These are phyloP conservation scores for Pyralis farinalis DNA, from an alignment of 2,888 invertebrate species.

Conservation along the genomic window DNA sequence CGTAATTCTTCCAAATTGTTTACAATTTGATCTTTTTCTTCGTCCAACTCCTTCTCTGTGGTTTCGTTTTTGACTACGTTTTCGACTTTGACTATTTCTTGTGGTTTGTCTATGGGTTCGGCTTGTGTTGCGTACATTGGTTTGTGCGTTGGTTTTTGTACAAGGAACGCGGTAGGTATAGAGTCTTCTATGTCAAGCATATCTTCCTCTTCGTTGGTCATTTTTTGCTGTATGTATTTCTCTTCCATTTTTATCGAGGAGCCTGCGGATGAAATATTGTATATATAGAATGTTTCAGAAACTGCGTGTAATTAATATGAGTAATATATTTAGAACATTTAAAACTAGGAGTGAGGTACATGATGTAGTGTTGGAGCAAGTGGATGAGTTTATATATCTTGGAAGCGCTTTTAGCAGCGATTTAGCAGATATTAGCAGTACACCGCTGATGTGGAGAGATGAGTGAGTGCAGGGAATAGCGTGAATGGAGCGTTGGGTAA, in stretches of 20 bases:
- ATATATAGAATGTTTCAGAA: no score
- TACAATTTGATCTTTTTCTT: slow-evolving; percentile 68
- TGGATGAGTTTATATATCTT: no score
- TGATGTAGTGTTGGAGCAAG: no score
- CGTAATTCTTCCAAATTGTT: slow-evolving; percentile 72
- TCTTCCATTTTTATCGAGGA: slow-evolving; percentile 80
- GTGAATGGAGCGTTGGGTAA: no score
- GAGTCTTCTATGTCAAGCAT: slow-evolving; percentile 79
- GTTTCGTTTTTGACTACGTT: slow-evolving; percentile 55
- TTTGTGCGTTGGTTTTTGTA: slow-evolving; percentile 75
- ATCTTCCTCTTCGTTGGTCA: slow-evolving; percentile 66
- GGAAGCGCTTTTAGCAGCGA: no score
- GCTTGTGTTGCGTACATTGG: slow-evolving; percentile 64
- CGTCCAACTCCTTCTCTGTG: slow-evolving; percentile 36
- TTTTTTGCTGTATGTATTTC: slow-evolving; percentile 72
- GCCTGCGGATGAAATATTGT: no score
- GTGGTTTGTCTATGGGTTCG: slow-evolving; percentile 64
- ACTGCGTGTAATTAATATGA: no score
- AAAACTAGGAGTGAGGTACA: no score
- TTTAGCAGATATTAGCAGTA: no score
- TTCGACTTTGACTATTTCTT: slow-evolving; percentile 70
- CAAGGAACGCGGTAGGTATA: slow-evolving; percentile 75
- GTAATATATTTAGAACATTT: no score
- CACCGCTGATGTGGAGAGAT: no score
- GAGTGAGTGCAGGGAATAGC: no score